Evolutionary conservation across 2,113 vertebrate species (phyloP), one percentile per base, ranked within the genome.

Genomic region (Corynorhinus townsendii): DNA sequence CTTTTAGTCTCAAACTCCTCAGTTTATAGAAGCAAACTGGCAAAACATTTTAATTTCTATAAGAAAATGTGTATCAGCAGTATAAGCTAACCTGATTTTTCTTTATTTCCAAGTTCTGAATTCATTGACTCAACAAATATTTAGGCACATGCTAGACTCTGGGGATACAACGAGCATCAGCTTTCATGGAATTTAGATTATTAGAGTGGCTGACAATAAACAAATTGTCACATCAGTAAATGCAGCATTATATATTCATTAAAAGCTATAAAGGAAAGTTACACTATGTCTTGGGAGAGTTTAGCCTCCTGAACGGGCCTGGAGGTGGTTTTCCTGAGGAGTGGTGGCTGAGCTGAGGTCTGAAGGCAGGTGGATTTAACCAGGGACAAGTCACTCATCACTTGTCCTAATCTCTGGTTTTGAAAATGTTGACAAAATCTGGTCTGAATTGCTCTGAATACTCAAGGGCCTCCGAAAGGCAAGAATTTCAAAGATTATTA

Each of bases 351-450:
- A 73, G 26, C 24, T 30, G 24, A 59, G 19, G 64, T 43, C n/a
- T 82, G 81, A 62, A 90, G 30, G 52, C 38, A 1, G 0, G 66
- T 10, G 1, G n/a, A 87, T 3, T 73, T 40, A 72, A 95, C 3
- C 8, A 45, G 73, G 49, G 28, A 20, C 2, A 10, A 15, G 38
- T 84, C 56, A 64, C 19, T 43, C 86, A 47, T 54, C 28, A 45
- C 4, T 26, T 92, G 88, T 69, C 49, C 90, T 89, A 71, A 86
- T 76, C 81, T 82, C 52, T 79, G 43, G 59, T 73, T 94, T 77
- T 88, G 72, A 83, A 95, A 81, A 92, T 49, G 47, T 71, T 90
- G 66, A 80, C 79, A 90, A 93, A 96, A 96, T 92, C 86, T 64
- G 69, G 30, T 88, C 22, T 84, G 64, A 96, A 90, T 38, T 77